A percentile compares a stretch with the other conserved stretches of the same genome.
phyloP scores from a whole-genome alignment of 2,113 vertebrate genomes.

The Puffinus mauretanicus region DNA sequence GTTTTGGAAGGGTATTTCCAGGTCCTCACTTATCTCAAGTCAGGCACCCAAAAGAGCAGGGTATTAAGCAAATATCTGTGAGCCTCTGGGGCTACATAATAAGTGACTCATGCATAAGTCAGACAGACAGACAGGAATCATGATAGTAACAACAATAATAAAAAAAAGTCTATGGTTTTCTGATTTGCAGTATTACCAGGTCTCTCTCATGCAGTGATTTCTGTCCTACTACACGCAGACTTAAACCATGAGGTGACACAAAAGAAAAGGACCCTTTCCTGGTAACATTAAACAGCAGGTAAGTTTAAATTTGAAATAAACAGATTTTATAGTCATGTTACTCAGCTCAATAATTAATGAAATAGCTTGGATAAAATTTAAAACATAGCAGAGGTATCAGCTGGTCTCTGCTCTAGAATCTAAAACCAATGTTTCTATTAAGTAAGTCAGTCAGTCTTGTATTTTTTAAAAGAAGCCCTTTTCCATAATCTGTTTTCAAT shows the following conservation, averaged over 20 bases:
- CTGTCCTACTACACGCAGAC: background rate
- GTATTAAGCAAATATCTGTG: background rate
- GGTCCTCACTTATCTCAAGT: background rate
- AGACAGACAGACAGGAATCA: background rate
- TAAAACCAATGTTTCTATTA: slow-evolving; percentile 22
- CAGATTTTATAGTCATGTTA: background rate
- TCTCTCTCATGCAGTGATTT: background rate
- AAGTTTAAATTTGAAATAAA: slow-evolving; percentile 33
- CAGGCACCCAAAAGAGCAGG: background rate
- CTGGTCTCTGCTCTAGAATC: slow-evolving; percentile 23
- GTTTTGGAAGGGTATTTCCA: background rate
- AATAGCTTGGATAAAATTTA: slow-evolving; percentile 39
- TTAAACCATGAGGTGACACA: background rate
- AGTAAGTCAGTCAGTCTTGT: background rate
- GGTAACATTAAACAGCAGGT: background rate
- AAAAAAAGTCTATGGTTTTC: background rate
- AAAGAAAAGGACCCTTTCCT: background rate
- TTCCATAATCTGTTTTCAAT: slow-evolving; percentile 50
- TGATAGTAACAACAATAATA: background rate
- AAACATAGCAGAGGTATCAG: slow-evolving; percentile 36
- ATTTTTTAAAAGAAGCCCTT: slow-evolving; percentile 39
- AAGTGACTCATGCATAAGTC: background rate
- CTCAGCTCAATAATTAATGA: slow-evolving; percentile 40
- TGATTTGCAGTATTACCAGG: background rate
- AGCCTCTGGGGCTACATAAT: background rate